Evolutionary conservation across 2,113 vertebrate genomes (phyloP).

Genomic region (Pterocles orientalis): DNA sequence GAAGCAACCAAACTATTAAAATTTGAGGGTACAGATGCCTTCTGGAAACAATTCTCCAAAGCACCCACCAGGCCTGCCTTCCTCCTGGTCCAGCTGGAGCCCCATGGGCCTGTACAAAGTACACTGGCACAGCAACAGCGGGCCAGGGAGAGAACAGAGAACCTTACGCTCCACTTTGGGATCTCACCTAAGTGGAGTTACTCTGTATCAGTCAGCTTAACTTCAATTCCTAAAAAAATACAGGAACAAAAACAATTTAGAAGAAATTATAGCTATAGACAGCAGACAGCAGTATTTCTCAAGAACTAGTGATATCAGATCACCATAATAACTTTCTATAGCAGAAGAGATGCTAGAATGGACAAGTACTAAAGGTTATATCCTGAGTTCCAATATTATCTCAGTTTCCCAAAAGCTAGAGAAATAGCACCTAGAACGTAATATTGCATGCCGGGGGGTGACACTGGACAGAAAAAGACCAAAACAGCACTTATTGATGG

Average conservation of each 20-base stretch:
- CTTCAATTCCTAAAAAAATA: neutral
- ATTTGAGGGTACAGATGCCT: neutral
- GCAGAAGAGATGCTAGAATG: neutral
- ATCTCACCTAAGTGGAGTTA: neutral
- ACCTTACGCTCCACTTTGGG: accelerated
- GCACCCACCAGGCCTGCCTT: neutral
- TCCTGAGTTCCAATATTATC: neutral
- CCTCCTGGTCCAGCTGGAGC: neutral
- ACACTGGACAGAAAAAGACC: neutral
- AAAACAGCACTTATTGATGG: neutral
- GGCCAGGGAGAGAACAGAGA: neutral
- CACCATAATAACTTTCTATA: neutral
- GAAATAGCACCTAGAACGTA: neutral
- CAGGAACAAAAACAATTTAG: neutral
- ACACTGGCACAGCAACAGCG: accelerated
- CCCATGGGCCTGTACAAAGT: neutral
- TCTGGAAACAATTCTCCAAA: neutral
- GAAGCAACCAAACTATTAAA: neutral
- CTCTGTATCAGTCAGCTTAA: neutral
- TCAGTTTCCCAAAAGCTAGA: neutral
- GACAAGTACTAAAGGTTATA: neutral
- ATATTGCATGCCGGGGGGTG: neutral
- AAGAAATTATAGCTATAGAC: neutral
- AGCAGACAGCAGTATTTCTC: neutral
- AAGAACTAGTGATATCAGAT: neutral